Evolutionary conservation across 2,888 invertebrate species (phyloP), one percentile per base, ranked within the genome.

Genomic region (Dioctria linearis): DNA sequence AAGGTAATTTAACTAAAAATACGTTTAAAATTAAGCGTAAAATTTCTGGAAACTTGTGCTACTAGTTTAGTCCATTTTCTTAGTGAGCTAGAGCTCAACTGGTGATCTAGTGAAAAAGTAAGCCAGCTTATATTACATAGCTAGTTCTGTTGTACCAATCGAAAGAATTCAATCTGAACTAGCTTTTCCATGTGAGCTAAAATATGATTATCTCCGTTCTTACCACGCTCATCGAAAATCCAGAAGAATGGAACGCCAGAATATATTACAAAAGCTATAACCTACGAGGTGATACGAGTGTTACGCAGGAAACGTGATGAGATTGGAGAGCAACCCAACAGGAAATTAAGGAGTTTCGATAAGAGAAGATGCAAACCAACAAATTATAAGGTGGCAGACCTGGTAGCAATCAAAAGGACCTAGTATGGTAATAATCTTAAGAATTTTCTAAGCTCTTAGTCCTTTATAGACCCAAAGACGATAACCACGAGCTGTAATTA

Each of bases 141-240:
- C n/a, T n/a, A n/a, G n/a, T n/a, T n/a, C n/a, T n/a, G n/a, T n/a
- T n/a, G n/a, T n/a, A n/a, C n/a, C n/a, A n/a, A n/a, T n/a, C n/a
- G n/a, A n/a, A n/a, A n/a, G n/a, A n/a, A n/a, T n/a, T n/a, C n/a
- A n/a, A n/a, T n/a, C n/a, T n/a, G n/a, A n/a, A n/a, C n/a, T n/a
- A n/a, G n/a, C n/a, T n/a, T n/a, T n/a, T n/a, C n/a, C n/a, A n/a
- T n/a, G n/a, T n/a, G n/a, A n/a, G n/a, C n/a, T n/a, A 87, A 79
- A 73, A 83, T 11, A 85, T 82, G 3, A 84, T 87, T 4, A 86
- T 87, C 75, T 81, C 86, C 0, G 80, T 86, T 5, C 59, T 87
- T 4, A 84, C 86, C 0, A 87, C 87, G 78, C 46, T 88, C 5
- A 79, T 85, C 2, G 84, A 85, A 6, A 83, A 86, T 11, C 85